A percentile compares a stretch with the other conserved stretches of the same genome.
phyloP scores from a whole-genome alignment of 2,888 invertebrate genomes.

The Crepidodera aurea region DNA sequence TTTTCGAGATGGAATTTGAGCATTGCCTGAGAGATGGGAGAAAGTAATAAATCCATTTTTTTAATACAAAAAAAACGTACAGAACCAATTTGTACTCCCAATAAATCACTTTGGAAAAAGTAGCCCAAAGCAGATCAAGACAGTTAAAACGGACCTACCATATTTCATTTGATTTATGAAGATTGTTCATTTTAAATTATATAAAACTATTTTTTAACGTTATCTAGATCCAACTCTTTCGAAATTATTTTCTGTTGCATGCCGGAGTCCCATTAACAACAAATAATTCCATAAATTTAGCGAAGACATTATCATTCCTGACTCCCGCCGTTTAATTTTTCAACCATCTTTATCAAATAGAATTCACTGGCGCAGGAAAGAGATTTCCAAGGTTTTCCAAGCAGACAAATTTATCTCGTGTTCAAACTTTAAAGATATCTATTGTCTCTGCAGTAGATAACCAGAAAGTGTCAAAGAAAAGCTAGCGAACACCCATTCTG shows the following conservation, averaged over 20 bases:
- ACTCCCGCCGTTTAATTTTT: constrained; percentile 8
- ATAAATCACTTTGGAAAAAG: too few relatives aligned
- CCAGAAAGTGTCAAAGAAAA: constrained; percentile 37
- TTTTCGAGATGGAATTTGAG: too few relatives aligned
- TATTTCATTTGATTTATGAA: background rate
- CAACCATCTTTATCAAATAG: constrained; percentile 12
- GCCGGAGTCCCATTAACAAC: constrained; percentile 7
- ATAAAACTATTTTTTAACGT: constrained; percentile 2
- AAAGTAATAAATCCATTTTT: too few relatives aligned
- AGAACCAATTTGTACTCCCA: too few relatives aligned
- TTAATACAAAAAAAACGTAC: too few relatives aligned
- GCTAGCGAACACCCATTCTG: constrained; percentile 34
- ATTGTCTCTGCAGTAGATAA: constrained; percentile 34
- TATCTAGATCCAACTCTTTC: background rate
- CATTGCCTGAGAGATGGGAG: too few relatives aligned
- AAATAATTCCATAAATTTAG: constrained; percentile 7
- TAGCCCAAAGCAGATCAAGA: too few relatives aligned
- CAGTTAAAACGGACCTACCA: too few relatives aligned
- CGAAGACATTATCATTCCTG: constrained; percentile 11
- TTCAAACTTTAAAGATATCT: constrained; percentile 31
- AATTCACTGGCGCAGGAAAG: constrained; percentile 22
- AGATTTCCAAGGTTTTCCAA: constrained; percentile 22
- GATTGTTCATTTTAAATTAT: too few relatives aligned
- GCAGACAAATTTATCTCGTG: constrained; percentile 35
- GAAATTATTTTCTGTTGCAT: constrained; percentile 3